phyloP scores from a whole-genome alignment of 2,888 invertebrate genomes.

The Myopa tessellatipennis region DNA sequence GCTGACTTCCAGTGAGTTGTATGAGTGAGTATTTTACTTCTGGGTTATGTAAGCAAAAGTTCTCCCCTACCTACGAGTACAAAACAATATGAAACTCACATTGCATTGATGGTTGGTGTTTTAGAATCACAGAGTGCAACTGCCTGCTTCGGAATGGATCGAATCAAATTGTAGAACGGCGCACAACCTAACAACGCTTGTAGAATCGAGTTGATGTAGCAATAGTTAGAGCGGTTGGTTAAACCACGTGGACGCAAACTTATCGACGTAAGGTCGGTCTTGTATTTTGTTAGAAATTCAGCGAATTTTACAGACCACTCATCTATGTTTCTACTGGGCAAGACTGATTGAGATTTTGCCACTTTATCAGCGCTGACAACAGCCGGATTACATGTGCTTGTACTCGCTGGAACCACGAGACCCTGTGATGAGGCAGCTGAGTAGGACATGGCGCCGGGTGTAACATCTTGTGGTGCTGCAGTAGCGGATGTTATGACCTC shows the following conservation, averaged over 20 bases:
- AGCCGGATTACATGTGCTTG: slow-evolving; percentile 31
- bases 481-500: slow-evolving; percentile 62
- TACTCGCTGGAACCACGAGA: slow-evolving; percentile 50
- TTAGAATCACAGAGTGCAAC: slow-evolving; percentile 71
- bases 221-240: slow-evolving; percentile 93
- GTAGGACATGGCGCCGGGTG: slow-evolving; percentile 65
- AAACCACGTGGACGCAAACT: slow-evolving; percentile 90
- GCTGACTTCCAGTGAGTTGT: slow-evolving; percentile 63
- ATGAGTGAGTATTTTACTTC: no score
- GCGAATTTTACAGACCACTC: slow-evolving; percentile 69
- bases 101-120: slow-evolving; percentile 90
- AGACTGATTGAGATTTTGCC: not conserved
- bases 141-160: slow-evolving; percentile 78
- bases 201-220: slow-evolving; percentile 95
- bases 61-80: no score
- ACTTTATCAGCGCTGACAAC: not conserved
- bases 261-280: slow-evolving; percentile 82
- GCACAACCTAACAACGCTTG: slow-evolving; percentile 95
- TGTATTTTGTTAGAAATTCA: slow-evolving; percentile 82
- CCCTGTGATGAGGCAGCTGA: slow-evolving; percentile 68
- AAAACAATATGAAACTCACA: slow-evolving; percentile 71
- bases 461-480: slow-evolving; percentile 55
- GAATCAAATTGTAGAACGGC: slow-evolving; percentile 92
- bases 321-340: slow-evolving; percentile 55
- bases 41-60: no score